These are phyloP conservation scores for Malacoctenus gilli DNA, from an alignment of 2,797 vertebrate species.

Conservation along the genomic window DNA sequence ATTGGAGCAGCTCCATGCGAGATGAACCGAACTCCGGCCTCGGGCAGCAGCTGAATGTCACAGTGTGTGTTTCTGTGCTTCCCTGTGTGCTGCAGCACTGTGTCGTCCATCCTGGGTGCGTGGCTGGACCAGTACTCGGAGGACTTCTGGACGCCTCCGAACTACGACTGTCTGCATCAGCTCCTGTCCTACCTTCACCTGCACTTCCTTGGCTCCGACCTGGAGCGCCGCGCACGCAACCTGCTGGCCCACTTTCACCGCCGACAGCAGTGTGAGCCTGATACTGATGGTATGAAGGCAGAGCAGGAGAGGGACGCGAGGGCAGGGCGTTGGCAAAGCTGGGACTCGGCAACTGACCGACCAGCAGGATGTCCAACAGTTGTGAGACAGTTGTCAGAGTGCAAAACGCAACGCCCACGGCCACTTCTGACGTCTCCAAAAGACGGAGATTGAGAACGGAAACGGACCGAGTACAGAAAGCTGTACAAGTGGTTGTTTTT, in stretches of 20 bases:
- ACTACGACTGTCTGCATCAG: conserved; percentile 89
- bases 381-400: too few species aligned
- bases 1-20: too few species aligned
- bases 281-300: conserved; percentile 84
- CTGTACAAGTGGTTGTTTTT: too few species aligned
- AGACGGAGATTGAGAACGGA: too few species aligned
- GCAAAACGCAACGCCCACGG: too few species aligned
- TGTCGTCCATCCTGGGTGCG: conserved; percentile 94
- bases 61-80: neutral
- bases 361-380: too few species aligned
- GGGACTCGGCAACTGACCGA: too few species aligned
- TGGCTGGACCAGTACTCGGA: conserved; percentile 97
- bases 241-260: conserved; percentile 91
- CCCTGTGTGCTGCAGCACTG: conserved; percentile 79
- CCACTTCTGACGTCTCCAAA: too few species aligned
- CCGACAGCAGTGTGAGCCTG: conserved; percentile 82
- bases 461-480: too few species aligned
- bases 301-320: too few species aligned
- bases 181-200: conserved; percentile 89
- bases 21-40: too few species aligned
- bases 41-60: too few species aligned
- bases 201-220: conserved; percentile 91
- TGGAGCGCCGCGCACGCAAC: conserved; percentile 91
- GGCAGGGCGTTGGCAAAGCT: neutral
- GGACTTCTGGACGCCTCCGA: conserved; percentile 90